Evolutionary conservation across 2,113 vertebrate genomes (phyloP).

Genomic region (Salvelinus fontinalis): DNA sequence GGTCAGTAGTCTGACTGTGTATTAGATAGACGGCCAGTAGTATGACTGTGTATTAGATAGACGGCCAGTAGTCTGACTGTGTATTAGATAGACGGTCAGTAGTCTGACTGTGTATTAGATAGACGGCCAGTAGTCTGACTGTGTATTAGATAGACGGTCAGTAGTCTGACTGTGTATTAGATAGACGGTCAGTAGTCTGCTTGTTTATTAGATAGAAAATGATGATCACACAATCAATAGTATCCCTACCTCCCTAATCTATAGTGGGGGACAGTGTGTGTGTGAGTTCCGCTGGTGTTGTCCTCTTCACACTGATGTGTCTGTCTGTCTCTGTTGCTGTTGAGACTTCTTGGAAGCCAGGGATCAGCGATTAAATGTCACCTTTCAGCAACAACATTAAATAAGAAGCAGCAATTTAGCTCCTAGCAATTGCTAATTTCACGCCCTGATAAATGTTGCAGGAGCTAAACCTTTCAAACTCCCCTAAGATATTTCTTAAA

Average conservation of each 20-base stretch:
- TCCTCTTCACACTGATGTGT: background rate
- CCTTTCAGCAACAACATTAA: slow-evolving; percentile 68
- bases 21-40: too few species aligned
- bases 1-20: too few species aligned
- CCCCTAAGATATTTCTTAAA: slow-evolving; percentile 58
- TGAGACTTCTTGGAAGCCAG: slow-evolving; percentile 57
- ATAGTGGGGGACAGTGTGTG: slow-evolving; percentile 48
- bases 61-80: too few species aligned
- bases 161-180: slow-evolving; percentile 41
- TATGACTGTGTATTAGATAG: too few species aligned
- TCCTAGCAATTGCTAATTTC: slow-evolving; percentile 71
- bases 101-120: slow-evolving; percentile 31
- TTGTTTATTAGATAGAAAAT: slow-evolving; percentile 51
- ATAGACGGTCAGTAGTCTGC: slow-evolving; percentile 14
- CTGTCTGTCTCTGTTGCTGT: slow-evolving; percentile 40
- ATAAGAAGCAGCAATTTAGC: slow-evolving; percentile 69
- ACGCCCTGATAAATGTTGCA: slow-evolving; percentile 70
- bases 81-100: too few species aligned
- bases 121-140: slow-evolving; percentile 10
- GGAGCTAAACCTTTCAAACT: slow-evolving; percentile 57
- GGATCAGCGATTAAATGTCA: slow-evolving; percentile 69
- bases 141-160: slow-evolving; percentile 37
- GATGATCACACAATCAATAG: slow-evolving; percentile 54
- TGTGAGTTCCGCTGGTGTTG: slow-evolving; percentile 24
- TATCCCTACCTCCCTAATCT: slow-evolving; percentile 42